A percentile compares a stretch with the other conserved stretches of the same genome.
phyloP scores from a whole-genome alignment of 2,888 invertebrate species.

The Microctonus aethiopoides region DNA sequence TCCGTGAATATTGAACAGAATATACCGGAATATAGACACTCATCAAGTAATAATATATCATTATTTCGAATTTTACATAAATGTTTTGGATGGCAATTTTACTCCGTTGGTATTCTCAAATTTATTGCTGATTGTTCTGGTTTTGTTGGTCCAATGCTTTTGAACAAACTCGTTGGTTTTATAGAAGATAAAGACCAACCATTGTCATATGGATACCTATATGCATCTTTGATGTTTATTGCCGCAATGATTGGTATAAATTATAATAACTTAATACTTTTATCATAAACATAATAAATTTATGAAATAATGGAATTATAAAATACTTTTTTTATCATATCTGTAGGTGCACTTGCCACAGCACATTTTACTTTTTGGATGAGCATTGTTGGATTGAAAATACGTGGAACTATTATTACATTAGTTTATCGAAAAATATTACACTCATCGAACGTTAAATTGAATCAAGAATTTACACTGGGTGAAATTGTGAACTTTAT shows the following conservation, averaged over 20 bases:
- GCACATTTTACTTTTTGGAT: slow-evolving; percentile 92
- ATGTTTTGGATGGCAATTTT: slow-evolving; percentile 85
- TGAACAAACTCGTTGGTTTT: slow-evolving; percentile 84
- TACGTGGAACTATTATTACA: slow-evolving; percentile 86
- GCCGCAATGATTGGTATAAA: slow-evolving; percentile 76
- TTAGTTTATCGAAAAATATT: slow-evolving; percentile 82
- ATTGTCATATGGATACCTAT: slow-evolving; percentile 73
- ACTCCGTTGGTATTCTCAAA: slow-evolving; percentile 84
- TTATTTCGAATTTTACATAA: slow-evolving; percentile 78
- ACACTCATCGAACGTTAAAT: slow-evolving; percentile 56
- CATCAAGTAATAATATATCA: slow-evolving; percentile 67
- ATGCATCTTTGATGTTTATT: slow-evolving; percentile 75
- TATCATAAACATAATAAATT: neutral
- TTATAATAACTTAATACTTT: neutral
- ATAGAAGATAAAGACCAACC: slow-evolving; percentile 80
- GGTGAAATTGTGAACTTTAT: slow-evolving; percentile 97
- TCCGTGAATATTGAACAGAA: slow-evolving; percentile 31
- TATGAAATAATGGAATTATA: neutral
- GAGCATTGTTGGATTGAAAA: slow-evolving; percentile 85
- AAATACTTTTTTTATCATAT: neutral
- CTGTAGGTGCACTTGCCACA: slow-evolving; percentile 79
- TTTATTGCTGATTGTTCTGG: slow-evolving; percentile 84
- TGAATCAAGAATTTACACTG: slow-evolving; percentile 69
- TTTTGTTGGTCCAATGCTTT: slow-evolving; percentile 89
- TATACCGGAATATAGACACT: slow-evolving; percentile 33